These are phyloP conservation scores for Callospermophilus lateralis DNA, from an alignment of 2,113 vertebrate genomes.

Conservation along the genomic window DNA sequence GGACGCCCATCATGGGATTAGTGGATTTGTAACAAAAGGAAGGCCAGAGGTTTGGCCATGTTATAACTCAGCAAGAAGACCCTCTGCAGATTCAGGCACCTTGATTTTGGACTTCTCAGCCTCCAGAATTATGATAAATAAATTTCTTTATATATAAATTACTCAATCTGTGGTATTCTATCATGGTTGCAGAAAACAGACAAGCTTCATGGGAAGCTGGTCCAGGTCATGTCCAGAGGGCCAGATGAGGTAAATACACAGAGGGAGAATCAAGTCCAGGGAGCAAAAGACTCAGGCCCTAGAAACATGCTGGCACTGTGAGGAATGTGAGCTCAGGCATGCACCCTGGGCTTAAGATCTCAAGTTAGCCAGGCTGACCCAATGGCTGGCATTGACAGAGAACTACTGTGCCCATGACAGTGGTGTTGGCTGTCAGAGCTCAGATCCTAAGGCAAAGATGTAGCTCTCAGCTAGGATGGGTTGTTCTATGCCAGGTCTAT, in stretches of 20 bases:
- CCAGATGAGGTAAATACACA: neutral
- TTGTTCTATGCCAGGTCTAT: neutral
- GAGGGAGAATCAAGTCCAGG: neutral
- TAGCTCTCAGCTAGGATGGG: neutral
- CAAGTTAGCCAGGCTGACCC: too few relatives aligned
- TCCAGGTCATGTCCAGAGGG: neutral
- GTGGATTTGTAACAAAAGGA: neutral
- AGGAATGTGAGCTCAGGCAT: neutral
- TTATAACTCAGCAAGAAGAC: neutral
- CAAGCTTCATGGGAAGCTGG: neutral
- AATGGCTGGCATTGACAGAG: rapidly evolving
- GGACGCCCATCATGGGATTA: neutral
- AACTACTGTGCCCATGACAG: rapidly evolving
- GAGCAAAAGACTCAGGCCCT: neutral
- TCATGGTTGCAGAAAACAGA: neutral
- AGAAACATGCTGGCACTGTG: too few relatives aligned
- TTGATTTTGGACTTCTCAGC: neutral
- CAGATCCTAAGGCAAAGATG: neutral
- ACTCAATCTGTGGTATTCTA: neutral
- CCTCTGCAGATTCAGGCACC: neutral
- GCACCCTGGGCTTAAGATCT: neutral
- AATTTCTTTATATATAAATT: neutral
- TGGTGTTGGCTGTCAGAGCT: neutral
- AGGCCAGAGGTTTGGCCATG: neutral
- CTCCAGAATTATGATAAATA: neutral